Conservation (phyloP, 64 coral and sea anemone genomes). For the Montipora efflorescens region DNA sequence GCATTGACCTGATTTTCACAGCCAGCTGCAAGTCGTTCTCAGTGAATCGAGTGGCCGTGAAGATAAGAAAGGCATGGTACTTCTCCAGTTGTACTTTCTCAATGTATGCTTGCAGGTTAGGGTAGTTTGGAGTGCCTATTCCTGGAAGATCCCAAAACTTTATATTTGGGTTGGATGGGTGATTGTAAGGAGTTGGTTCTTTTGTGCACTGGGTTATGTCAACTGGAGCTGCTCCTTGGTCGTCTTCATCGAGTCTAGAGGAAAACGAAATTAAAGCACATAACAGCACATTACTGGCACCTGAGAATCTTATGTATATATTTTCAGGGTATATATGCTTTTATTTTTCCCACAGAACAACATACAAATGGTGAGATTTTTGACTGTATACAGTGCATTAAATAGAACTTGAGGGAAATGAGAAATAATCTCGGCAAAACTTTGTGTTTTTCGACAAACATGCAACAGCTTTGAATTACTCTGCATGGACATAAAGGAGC, state of each 20-base stretch:
- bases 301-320: too few relatives aligned
- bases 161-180: constrained; percentile 50
- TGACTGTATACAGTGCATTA: too few relatives aligned
- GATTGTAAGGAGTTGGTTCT: constrained; percentile 1
- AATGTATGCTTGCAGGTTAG: constrained; percentile 46
- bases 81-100: constrained; percentile 19
- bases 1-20: neutral
- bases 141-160: constrained; percentile 66
- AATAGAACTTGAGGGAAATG: too few relatives aligned
- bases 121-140: constrained; percentile 53
- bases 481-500: too few relatives aligned
- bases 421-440: too few relatives aligned
- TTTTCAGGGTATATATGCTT: too few relatives aligned
- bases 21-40: constrained; percentile 35
- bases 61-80: constrained; percentile 53
- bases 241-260: constrained; percentile 44
- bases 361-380: too few relatives aligned
- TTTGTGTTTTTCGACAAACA: too few relatives aligned
- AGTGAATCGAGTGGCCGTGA: constrained; percentile 33
- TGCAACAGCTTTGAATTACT: too few relatives aligned
- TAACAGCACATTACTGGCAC: too few relatives aligned
- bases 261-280: neutral
- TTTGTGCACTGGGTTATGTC: neutral
- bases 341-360: too few relatives aligned
- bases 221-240: constrained; percentile 27